Evolutionary conservation across 2,113 vertebrate genomes (phyloP), one percentile per base, ranked within the genome.

Genomic region (Synchiropus splendidus): DNA sequence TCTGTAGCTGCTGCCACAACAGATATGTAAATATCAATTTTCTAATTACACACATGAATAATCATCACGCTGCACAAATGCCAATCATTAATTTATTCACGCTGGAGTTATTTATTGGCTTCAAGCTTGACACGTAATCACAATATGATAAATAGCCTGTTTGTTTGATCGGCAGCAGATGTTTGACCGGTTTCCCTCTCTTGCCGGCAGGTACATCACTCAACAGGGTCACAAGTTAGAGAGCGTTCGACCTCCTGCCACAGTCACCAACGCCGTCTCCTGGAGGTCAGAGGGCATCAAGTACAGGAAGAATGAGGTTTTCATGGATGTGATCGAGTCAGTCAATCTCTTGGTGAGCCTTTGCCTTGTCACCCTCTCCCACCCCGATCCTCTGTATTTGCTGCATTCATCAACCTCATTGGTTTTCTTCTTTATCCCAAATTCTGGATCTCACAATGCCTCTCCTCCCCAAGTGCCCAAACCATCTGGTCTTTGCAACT

Each of bases 211-310:
- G 66, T 89, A 89, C 67, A 89, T 89, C 54, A 89, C 86, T 13
- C 86, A 89, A 63, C 77, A 83, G 51, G 85, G 86, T 39, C 85
- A 87, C 61, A 88, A 87, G 51, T 65, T 89, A 18, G 83, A 87
- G 47, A 69, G 83, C 6, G 84, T 86, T 13, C 76, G 85, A 32
- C 87, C 87, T 37, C 87, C 87, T 2, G 86, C 87, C 59, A 88
- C 87, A 0, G 85, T 89, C 33, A 89, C 87, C 44, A 89, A 89
- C 9, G 86, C 87, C 2, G 86, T 89, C 36, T 89, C 87, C 1
- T 89, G 87, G 87, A 62, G 87, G 40, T 88, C 85, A 18, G 87
- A 89, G 58, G 87, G 87, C 54, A 87, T 89, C 75, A 89, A 83
- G 66, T 89, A 89, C 72, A 79, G 86, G 53, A 89, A 88, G 66